Evolutionary conservation across 2,888 invertebrate species (phyloP).

Genomic region (Schizotus pectinicornis): DNA sequence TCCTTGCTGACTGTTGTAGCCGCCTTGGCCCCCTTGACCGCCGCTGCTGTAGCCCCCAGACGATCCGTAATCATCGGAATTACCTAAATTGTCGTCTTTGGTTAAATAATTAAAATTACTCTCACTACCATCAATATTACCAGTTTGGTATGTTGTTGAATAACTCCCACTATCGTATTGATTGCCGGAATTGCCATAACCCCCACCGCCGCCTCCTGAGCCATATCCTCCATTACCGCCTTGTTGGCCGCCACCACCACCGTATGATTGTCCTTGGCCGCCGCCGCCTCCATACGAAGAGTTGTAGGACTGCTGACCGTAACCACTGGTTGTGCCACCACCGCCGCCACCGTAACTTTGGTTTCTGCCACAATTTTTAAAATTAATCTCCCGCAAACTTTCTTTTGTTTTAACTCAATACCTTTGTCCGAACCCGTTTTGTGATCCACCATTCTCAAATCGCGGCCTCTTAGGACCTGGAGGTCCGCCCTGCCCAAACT

Average conservation of each 20-base stretch:
- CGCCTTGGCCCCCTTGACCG: constrained; percentile 21
- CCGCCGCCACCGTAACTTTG: constrained; percentile 32
- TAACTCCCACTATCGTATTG: constrained; percentile 18
- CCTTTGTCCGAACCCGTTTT: constrained; percentile 50
- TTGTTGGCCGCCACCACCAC: constrained; percentile 21
- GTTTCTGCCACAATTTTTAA: constrained; percentile 21
- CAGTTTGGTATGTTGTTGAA: constrained; percentile 29
- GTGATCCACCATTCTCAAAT: constrained; percentile 45
- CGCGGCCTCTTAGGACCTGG: constrained; percentile 47
- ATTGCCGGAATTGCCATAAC: constrained; percentile 28
- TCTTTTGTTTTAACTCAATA: constrained; percentile 25
- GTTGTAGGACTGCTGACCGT: constrained; percentile 10
- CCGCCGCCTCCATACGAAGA: constrained; percentile 20
- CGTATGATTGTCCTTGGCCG: constrained; percentile 23
- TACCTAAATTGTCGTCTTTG: constrained; percentile 25
- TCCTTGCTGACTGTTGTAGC: constrained; percentile 33
- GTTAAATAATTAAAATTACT: constrained; percentile 29
- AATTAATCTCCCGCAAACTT: constrained; percentile 24
- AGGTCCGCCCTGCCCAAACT: constrained; percentile 43
- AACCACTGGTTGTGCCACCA: constrained; percentile 21
- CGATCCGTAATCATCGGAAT: constrained; percentile 27
- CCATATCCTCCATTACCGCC: constrained; percentile 14
- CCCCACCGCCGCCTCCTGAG: constrained; percentile 12
- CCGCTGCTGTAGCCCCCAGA: constrained; percentile 36
- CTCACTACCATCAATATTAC: constrained; percentile 10